Conservation (phyloP, 2,888 invertebrate species). For the Hemaris fuciformis region DNA sequence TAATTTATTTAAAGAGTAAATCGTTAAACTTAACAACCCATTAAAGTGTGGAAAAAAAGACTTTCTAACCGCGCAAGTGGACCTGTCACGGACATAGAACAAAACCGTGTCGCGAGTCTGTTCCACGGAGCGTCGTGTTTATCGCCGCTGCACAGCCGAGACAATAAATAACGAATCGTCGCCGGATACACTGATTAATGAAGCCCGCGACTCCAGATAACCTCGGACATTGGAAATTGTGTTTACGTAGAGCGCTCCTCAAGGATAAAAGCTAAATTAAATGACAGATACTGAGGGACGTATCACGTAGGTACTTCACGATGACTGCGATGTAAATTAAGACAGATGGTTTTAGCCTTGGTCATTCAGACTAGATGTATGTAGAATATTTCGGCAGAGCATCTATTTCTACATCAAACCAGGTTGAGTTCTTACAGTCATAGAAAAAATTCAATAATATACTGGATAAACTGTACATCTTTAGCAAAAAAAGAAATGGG, state of each 20-base stretch:
- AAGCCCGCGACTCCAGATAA: conserved; percentile 5
- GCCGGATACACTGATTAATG: conserved; percentile 11
- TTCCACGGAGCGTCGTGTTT: not conserved
- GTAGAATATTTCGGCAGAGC: too few species aligned
- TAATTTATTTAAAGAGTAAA: not conserved
- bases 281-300: not conserved
- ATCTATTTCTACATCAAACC: too few species aligned
- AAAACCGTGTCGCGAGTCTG: not conserved
- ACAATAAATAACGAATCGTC: conserved; percentile 5
- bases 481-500: too few species aligned
- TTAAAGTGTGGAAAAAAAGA: not conserved
- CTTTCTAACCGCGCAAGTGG: not conserved
- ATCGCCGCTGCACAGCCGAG: not conserved
- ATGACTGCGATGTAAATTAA: too few species aligned
- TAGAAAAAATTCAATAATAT: too few species aligned
- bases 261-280: not conserved
- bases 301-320: not conserved
- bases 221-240: conserved; percentile 4
- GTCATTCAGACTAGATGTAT: too few species aligned
- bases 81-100: not conserved
- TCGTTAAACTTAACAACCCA: not conserved
- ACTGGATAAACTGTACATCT: too few species aligned
- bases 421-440: too few species aligned
- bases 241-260: not conserved
- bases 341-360: too few species aligned